A percentile compares a stretch with the other conserved stretches of the same genome.
These are phyloP conservation scores for Petaurus breviceps DNA, from an alignment of 2,113 vertebrate genomes.

Conservation along the genomic window DNA sequence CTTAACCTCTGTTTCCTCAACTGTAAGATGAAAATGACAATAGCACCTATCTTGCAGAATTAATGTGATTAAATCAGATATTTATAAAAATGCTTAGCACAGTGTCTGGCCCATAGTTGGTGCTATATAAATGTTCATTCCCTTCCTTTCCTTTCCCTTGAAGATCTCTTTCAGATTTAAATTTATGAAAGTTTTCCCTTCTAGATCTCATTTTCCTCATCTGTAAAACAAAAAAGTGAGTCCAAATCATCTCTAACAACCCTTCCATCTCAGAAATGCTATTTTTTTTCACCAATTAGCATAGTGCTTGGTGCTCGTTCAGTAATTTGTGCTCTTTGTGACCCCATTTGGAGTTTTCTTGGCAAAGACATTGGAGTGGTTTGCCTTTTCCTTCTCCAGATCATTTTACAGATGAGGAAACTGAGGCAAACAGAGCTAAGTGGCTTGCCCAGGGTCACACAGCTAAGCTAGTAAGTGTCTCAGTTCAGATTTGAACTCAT, in stretches of 20 bases:
- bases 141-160: not conserved
- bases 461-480: not conserved
- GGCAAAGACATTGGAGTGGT: not conserved
- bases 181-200: not conserved
- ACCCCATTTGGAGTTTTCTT: not conserved
- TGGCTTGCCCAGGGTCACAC: not conserved
- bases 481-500: not conserved
- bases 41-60: not conserved
- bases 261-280: not conserved
- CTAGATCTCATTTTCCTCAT: not conserved
- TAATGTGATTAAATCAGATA: not conserved
- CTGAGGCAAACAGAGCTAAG: not conserved
- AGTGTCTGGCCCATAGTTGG: not conserved
- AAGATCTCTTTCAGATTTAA: not conserved
- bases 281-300: not conserved
- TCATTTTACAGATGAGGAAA: not conserved
- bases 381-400: not conserved
- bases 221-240: not conserved
- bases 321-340: not conserved
- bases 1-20: not conserved
- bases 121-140: not conserved
- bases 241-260: not conserved
- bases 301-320: not conserved
- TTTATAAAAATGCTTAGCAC: not conserved
- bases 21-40: not conserved